Evolutionary conservation across 2,888 invertebrate genomes (phyloP).

Genomic region (Leptinotarsa tumamoca): DNA sequence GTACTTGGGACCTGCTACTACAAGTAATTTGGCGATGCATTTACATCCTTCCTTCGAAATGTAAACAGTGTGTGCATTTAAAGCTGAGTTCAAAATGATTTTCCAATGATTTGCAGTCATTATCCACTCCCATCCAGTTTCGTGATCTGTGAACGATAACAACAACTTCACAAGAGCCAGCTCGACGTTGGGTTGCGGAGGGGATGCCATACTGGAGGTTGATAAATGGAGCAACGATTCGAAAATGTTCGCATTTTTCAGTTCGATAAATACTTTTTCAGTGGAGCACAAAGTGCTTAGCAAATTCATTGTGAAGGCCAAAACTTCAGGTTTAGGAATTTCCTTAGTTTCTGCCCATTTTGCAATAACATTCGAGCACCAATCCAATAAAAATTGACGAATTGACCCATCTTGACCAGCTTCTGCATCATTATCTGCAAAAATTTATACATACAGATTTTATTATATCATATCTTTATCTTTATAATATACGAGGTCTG

Average conservation of each 20-base stretch:
- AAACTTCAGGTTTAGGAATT: constrained; percentile 44
- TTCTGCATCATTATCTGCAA: constrained; percentile 21
- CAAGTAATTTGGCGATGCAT: constrained; percentile 73
- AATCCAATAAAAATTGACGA: constrained; percentile 51
- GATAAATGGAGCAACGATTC: constrained; percentile 57
- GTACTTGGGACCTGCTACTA: constrained; percentile 70
- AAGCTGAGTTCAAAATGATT: constrained; percentile 73
- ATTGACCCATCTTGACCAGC: constrained; percentile 9
- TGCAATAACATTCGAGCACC: constrained; percentile 66
- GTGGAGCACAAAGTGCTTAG: constrained; percentile 71
- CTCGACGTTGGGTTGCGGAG: constrained; percentile 71
- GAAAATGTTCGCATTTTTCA: constrained; percentile 67
- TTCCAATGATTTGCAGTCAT: constrained; percentile 75
- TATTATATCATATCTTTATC: no score
- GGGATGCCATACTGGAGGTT: constrained; percentile 56
- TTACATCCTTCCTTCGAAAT: constrained; percentile 76
- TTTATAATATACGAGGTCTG: no score
- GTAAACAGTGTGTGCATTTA: constrained; percentile 78
- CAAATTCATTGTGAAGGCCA: constrained; percentile 75
- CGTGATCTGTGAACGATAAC: constrained; percentile 72
- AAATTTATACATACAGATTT: constrained; percentile 5
- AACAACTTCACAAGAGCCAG: constrained; percentile 77
- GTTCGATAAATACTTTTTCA: constrained; percentile 72
- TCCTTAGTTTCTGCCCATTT: constrained; percentile 58
- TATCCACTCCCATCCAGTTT: constrained; percentile 76